Evolutionary conservation across 2,888 invertebrate species (phyloP).

Genomic region (Lepidochitona cinerea): DNA sequence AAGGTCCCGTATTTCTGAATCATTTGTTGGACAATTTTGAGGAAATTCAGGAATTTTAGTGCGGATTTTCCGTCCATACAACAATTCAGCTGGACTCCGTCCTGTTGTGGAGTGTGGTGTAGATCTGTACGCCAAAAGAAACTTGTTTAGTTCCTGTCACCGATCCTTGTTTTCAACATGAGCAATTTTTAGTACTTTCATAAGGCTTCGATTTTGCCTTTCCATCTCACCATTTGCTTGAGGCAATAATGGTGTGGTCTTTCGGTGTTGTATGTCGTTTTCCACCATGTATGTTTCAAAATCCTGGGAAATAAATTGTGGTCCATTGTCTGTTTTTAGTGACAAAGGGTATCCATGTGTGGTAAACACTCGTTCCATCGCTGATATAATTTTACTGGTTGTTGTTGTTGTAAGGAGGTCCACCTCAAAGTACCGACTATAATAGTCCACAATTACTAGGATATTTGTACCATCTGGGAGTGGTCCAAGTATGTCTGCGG

Average conservation of each 20-base stretch:
- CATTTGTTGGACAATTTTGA: not conserved
- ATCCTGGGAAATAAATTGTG: conserved; percentile 26
- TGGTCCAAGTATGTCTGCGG: conserved; percentile 34
- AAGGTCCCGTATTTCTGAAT: conserved; percentile 14
- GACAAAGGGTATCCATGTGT: conserved; percentile 28
- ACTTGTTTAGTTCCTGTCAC: conserved; percentile 8
- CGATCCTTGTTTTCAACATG: conserved; percentile 22
- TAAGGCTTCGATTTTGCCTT: conserved; percentile 32
- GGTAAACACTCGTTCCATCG: conserved; percentile 29
- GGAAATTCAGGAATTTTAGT: conserved; percentile 27
- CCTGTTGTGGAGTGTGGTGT: conserved; percentile 34
- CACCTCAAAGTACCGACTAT: conserved; percentile 34
- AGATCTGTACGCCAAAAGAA: conserved; percentile 27
- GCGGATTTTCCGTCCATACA: conserved; percentile 26
- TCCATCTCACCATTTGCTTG: conserved; percentile 37
- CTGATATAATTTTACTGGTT: conserved; percentile 24
- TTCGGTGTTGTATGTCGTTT: conserved; percentile 28
- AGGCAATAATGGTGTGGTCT: conserved; percentile 28
- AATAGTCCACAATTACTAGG: conserved; percentile 38
- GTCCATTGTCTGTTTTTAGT: conserved; percentile 33
- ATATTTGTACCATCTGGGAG: conserved; percentile 29
- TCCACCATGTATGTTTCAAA: conserved; percentile 25
- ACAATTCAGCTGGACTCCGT: conserved; percentile 26
- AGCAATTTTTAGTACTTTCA: conserved; percentile 34
- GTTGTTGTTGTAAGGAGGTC: conserved; percentile 22